Evolutionary conservation across 2,888 invertebrate species (phyloP).

Genomic region (Bugula neritina): DNA sequence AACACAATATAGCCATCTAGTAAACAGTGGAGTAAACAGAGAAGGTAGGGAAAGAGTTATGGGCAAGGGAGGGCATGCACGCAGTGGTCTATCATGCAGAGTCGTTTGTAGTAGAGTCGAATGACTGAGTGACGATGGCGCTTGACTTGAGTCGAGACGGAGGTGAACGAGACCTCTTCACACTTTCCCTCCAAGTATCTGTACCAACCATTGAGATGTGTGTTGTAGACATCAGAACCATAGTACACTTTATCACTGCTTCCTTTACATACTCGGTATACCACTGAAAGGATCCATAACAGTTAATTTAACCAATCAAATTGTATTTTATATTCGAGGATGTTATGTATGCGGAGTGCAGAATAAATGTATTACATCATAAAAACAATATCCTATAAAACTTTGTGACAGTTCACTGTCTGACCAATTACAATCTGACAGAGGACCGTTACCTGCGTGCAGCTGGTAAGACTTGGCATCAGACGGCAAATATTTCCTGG

Average conservation of each 20-base stretch:
- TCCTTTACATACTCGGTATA: background rate
- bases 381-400: no score
- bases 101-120: background rate
- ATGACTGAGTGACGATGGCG: background rate
- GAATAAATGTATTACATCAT: no score
- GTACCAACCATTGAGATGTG: background rate
- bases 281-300: background rate
- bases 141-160: background rate
- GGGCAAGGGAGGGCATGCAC: background rate
- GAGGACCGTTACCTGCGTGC: background rate
- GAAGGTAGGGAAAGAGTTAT: background rate
- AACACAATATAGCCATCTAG: no score
- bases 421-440: no score
- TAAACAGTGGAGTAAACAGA: no score
- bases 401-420: no score
- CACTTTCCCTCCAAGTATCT: background rate
- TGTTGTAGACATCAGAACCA: background rate
- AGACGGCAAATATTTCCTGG: background rate
- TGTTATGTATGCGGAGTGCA: no score
- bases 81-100: background rate
- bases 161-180: background rate
- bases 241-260: background rate
- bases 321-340: no score
- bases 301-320: no score
- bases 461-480: background rate